Base-by-base conservation (phyloP, 2,888 invertebrate species). In the Dichetophora obliterata region DNA sequence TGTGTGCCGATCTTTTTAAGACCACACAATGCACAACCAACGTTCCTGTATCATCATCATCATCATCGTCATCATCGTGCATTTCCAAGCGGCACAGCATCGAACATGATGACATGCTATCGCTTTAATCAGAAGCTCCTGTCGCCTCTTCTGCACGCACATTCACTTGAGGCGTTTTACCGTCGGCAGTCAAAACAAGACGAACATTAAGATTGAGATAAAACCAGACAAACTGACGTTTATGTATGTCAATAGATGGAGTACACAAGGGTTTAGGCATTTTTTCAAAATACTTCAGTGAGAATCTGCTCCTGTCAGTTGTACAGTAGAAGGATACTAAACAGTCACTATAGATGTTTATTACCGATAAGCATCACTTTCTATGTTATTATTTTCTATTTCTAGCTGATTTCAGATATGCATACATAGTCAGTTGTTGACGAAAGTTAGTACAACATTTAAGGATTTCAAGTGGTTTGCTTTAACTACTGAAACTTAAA, bases 171-270 rank as follows among this genome's bases (percentile, higher is more conserved):
- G 24, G 16, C 50, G 61, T 27, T 73, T 61, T 61, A 43, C 72
- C 72, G 72, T 48, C 72, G 72, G 72, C 61, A 73, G 72, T 61
- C 72, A 73, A 73, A 73, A 61, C 50, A 73, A 73, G 27, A 16
- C 70, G 16, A 6, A 73, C 72, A 73, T 73, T 59, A 73, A 73
- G 72, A 73, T 73, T 73, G 48, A 73, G 72, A 73, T 73, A 73
- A 73, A 61, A 59, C 9, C 52, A 52, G 27, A 52, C 22, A 59
- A 34, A 31, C 59, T 27, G 61, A 43, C 72, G 48, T 22, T 72
- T 54, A 54, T 54, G 19, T 19, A 34, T 65, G 54, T 61, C 72
- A 59, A 73, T 61, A 48, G 61, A 61, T 68, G 16, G 16, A 5
- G 5, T 59, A 22, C 52, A 27, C 50, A 6, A 59, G 27, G 24